These are phyloP conservation scores for Calidris pugnax DNA, from an alignment of 2,113 vertebrate genomes.

Conservation along the genomic window DNA sequence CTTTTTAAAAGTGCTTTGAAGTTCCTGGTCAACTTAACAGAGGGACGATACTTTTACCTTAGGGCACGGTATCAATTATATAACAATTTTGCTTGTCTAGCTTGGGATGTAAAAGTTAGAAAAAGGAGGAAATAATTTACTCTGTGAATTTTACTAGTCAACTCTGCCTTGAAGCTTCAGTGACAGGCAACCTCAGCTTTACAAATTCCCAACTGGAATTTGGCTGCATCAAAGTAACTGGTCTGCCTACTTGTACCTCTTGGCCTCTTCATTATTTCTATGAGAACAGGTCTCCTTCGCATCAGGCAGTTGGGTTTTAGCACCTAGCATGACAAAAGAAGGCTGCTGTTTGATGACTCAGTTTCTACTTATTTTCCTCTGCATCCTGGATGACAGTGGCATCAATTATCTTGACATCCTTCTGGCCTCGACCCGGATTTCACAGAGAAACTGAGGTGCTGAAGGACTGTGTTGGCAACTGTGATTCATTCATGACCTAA, in stretches of 20 bases:
- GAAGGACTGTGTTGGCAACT: neutral
- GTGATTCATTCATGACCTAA: neutral
- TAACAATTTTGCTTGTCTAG: neutral
- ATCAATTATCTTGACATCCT: neutral
- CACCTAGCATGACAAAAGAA: neutral
- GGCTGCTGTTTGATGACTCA: neutral
- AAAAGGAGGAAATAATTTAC: neutral
- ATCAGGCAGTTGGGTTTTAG: neutral
- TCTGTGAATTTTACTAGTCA: neutral
- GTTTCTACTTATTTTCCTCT: neutral
- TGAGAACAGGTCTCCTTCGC: neutral
- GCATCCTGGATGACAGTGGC: neutral
- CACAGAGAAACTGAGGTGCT: neutral
- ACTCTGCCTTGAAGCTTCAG: neutral
- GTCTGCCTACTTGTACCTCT: neutral
- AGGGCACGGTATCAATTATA: neutral
- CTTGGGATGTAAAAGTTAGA: neutral
- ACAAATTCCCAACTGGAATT: neutral
- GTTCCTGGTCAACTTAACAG: neutral
- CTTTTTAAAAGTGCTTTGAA: constrained; percentile 8
- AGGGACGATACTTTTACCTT: neutral
- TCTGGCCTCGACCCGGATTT: neutral
- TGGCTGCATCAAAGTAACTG: neutral
- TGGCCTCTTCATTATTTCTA: neutral
- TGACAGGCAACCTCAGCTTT: neutral